Conservation (phyloP, 2,113 vertebrate species). For the Laterallus jamaicensis region DNA sequence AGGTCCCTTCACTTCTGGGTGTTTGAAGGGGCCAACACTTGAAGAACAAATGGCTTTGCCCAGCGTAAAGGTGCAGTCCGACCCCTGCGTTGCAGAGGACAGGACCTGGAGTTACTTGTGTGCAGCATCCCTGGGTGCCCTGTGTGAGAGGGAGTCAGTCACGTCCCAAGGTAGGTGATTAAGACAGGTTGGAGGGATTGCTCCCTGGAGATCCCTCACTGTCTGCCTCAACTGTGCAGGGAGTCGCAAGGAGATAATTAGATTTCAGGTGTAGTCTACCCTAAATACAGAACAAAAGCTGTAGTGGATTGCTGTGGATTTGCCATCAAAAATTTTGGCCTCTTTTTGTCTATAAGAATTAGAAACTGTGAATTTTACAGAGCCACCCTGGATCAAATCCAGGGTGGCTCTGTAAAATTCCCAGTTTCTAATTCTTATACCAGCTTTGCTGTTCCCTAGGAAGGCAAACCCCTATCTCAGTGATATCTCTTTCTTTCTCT, state of each 20-base stretch:
- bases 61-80: not conserved
- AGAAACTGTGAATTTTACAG: not conserved
- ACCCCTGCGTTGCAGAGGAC: accelerated
- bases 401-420: too few relatives aligned
- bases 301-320: not conserved
- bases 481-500: not conserved
- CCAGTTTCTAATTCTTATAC: too few relatives aligned
- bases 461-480: not conserved
- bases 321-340: not conserved
- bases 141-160: not conserved
- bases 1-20: not conserved
- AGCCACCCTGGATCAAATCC: too few relatives aligned
- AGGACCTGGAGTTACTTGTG: not conserved
- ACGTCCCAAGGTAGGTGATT: not conserved
- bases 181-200: not conserved
- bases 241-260: constrained; percentile 22
- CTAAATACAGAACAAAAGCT: not conserved
- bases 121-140: not conserved
- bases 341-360: not conserved
- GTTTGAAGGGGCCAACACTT: not conserved
- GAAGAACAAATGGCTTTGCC: not conserved
- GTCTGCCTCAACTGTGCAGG: not conserved
- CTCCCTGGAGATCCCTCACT: not conserved
- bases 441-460: not conserved
- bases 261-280: not conserved